Conservation (phyloP, 1,140 invertebrate species). For the Archivesica marissinica region DNA sequence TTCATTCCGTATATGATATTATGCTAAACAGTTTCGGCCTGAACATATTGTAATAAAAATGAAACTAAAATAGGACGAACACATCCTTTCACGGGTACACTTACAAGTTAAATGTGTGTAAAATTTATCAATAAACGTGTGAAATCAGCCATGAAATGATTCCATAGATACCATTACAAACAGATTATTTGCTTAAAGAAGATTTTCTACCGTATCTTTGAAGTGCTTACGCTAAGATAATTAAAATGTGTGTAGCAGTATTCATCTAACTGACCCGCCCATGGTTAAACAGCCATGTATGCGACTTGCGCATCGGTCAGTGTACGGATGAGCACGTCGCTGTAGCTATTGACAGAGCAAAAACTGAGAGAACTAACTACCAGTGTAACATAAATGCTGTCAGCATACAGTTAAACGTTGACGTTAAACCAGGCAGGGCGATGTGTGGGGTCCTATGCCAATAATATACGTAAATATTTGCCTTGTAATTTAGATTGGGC, state of each 20-base stretch:
- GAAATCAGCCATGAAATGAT: conserved; percentile 15
- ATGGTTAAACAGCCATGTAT: background rate
- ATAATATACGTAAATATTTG: conserved; percentile 24
- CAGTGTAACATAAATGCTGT: background rate
- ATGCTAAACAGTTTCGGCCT: background rate
- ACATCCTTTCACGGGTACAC: too few species aligned
- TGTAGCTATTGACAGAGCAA: background rate
- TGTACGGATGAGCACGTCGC: background rate
- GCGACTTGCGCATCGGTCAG: background rate
- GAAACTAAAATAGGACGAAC: background rate
- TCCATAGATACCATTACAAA: conserved; percentile 13
- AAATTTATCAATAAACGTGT: conserved; percentile 28
- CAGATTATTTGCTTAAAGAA: background rate
- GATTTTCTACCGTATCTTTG: conserved; percentile 3
- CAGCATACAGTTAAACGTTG: conserved; percentile 10
- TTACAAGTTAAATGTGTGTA: conserved; percentile 34
- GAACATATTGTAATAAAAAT: background rate
- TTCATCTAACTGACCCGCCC: background rate
- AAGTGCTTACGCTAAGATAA: background rate
- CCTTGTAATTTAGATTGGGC: conserved; percentile 14
- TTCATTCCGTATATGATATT: background rate
- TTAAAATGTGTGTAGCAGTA: background rate
- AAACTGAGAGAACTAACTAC: background rate
- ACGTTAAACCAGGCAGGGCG: conserved; percentile 29
- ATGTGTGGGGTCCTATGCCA: conserved; percentile 37